phyloP scores from a whole-genome alignment of 2,797 vertebrate species.

The Pelochelys cantorii region DNA sequence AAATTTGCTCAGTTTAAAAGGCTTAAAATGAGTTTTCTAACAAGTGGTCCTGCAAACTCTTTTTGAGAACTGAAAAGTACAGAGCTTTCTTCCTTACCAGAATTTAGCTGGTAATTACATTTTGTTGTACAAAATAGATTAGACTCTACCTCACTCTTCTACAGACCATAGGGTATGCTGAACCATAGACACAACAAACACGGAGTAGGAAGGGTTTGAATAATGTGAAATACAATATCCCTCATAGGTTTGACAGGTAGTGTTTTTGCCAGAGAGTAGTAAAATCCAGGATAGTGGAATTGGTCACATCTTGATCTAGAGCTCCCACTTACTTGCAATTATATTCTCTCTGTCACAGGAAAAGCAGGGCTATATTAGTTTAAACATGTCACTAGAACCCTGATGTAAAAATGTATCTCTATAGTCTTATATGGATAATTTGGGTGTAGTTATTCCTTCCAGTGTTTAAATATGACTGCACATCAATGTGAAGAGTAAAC shows the following conservation, averaged over 20 bases:
- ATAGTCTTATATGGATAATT: not conserved
- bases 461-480: not conserved
- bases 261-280: not conserved
- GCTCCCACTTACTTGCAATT: not conserved
- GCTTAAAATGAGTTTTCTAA: too few species aligned
- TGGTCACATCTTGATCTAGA: not conserved
- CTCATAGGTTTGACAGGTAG: accelerated
- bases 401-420: not conserved
- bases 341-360: not conserved
- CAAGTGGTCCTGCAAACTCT: too few species aligned
- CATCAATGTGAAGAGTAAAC: not conserved
- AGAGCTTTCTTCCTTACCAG: too few species aligned
- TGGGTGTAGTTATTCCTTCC: not conserved
- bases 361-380: accelerated
- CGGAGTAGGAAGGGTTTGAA: not conserved
- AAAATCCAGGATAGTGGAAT: not conserved
- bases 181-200: not conserved
- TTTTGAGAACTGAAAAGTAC: too few species aligned
- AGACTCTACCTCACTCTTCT: too few species aligned
- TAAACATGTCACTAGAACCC: not conserved
- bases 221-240: accelerated
- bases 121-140: too few species aligned
- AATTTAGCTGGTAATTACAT: too few species aligned
- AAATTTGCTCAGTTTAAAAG: not conserved
- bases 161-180: too few species aligned